Evolutionary conservation across 2,113 vertebrate species (phyloP).

Genomic region (Choloepus hoffmanni): DNA sequence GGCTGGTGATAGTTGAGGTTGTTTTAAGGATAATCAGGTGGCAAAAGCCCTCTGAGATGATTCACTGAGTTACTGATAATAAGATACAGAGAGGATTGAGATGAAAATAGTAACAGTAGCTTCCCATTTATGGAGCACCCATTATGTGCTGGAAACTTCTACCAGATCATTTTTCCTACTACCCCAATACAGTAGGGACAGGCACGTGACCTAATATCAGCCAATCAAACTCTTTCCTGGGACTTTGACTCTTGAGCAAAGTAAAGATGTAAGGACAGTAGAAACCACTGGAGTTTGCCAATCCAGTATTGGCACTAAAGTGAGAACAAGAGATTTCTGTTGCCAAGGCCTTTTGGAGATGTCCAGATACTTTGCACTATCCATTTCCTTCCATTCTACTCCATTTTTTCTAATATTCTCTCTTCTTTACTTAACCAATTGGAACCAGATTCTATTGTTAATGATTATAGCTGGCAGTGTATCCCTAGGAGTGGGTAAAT

Average conservation of each 20-base stretch:
- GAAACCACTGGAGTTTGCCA: not conserved
- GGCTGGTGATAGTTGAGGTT: constrained; percentile 64
- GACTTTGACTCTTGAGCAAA: not conserved
- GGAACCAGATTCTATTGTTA: not conserved
- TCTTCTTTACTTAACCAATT: not conserved
- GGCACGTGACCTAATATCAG: not conserved
- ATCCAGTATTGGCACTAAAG: not conserved
- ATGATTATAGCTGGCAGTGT: not conserved
- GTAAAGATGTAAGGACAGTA: not conserved
- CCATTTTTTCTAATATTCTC: not conserved
- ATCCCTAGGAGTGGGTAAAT: not conserved
- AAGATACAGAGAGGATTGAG: constrained; percentile 10
- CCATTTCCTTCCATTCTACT: not conserved
- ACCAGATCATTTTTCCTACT: not conserved
- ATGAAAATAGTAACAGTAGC: constrained; percentile 46
- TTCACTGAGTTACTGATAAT: constrained; percentile 59
- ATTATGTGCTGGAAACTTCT: not conserved
- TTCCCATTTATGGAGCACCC: not conserved
- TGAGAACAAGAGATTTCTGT: not conserved
- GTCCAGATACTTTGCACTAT: not conserved
- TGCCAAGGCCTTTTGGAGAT: not conserved
- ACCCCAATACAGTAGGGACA: accelerated
- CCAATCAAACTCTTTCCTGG: not conserved
- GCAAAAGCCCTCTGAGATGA: constrained; percentile 65
- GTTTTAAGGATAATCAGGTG: constrained; percentile 52